Conservation (phyloP, 2,888 invertebrate genomes). For the Leucophenga montana region DNA sequence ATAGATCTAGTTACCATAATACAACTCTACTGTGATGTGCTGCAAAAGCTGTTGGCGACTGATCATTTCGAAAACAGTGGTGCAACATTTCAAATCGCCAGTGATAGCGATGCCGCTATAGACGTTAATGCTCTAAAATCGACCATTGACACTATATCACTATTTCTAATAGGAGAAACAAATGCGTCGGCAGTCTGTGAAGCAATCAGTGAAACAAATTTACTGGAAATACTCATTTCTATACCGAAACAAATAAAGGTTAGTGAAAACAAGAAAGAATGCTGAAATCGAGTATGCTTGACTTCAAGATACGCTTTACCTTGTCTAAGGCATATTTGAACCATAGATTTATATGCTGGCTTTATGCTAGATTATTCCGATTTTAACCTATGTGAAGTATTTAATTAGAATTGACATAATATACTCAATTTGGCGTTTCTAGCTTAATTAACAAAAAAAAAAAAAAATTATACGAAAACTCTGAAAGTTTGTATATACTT, state of each 20-base stretch:
- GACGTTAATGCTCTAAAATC: slow-evolving; percentile 70
- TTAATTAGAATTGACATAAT: too few relatives aligned
- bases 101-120: slow-evolving; percentile 60
- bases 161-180: slow-evolving; percentile 62
- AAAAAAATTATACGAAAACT: too few relatives aligned
- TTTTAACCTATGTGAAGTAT: too few relatives aligned
- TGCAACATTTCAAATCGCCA: slow-evolving; percentile 66
- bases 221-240: slow-evolving; percentile 70
- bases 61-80: slow-evolving; percentile 63
- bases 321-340: too few relatives aligned
- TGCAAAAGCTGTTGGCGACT: slow-evolving; percentile 68
- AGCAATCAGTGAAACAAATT: slow-evolving; percentile 72
- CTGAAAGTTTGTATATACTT: too few relatives aligned
- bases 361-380: too few relatives aligned
- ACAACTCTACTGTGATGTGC: slow-evolving; percentile 72
- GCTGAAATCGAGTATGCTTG: too few relatives aligned
- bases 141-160: slow-evolving; percentile 69
- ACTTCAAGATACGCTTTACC: too few relatives aligned
- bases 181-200: slow-evolving; percentile 63
- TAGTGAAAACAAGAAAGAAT: slow-evolving; percentile 14
- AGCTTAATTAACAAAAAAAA: too few relatives aligned
- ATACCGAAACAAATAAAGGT: slow-evolving; percentile 70
- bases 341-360: too few relatives aligned
- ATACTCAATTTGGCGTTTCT: too few relatives aligned
- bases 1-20: slow-evolving; percentile 75